Percentiles rank a stretch among this genome's conserved stretches.
Conservation (phyloP, 2,113 vertebrate genomes). For the Ceyx cyanopectus region DNA sequence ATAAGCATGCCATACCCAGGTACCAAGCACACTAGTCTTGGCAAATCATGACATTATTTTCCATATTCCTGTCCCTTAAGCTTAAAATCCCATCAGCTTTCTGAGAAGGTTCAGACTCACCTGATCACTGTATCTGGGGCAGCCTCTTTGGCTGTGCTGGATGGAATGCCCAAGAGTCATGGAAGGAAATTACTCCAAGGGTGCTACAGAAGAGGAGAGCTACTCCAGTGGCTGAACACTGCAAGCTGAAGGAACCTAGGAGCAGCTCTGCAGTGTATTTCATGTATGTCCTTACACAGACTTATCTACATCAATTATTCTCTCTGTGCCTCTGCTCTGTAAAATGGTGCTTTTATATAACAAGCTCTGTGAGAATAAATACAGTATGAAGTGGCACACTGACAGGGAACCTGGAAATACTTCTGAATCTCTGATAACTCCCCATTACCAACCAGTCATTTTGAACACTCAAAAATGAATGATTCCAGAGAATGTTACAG, state of each 20-base stretch:
- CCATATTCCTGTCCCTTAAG: background rate
- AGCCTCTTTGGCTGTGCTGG: background rate
- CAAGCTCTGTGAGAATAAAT: conserved; percentile 48
- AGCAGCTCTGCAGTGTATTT: background rate
- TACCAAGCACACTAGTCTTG: background rate
- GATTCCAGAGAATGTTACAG: conserved; percentile 26
- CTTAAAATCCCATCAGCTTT: background rate
- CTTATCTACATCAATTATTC: background rate
- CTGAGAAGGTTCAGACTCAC: background rate
- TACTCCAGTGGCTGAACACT: background rate
- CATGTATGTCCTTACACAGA: background rate
- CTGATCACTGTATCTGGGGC: background rate
- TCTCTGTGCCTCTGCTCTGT: background rate
- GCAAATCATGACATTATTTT: background rate
- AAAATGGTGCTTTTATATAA: conserved; percentile 23
- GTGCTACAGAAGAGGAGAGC: background rate
- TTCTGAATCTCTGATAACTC: conserved; percentile 18
- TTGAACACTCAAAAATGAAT: conserved; percentile 35
- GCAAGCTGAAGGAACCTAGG: background rate
- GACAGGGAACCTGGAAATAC: conserved; percentile 45
- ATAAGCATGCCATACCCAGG: background rate
- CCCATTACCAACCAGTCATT: conserved; percentile 17
- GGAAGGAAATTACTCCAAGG: background rate
- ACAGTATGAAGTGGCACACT: conserved; percentile 29
- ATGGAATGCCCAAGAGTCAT: background rate